Conservation (phyloP, 2,888 invertebrate genomes). For the Ypsolopha scabrella region DNA sequence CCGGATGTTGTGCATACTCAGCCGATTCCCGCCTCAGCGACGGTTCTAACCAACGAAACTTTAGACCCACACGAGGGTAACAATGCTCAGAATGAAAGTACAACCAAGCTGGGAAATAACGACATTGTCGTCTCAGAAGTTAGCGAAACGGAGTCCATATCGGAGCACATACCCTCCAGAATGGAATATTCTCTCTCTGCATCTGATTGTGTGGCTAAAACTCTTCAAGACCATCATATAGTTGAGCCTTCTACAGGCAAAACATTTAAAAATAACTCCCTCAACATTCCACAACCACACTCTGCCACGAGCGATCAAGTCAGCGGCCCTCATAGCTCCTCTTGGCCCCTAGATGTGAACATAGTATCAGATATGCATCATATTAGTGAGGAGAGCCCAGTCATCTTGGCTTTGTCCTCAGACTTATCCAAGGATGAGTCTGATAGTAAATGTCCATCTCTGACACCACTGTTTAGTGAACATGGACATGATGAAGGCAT, state of each 20-base stretch:
- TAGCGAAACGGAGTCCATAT: constrained; percentile 52
- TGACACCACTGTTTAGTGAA: constrained; percentile 11
- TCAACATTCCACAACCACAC: constrained; percentile 25
- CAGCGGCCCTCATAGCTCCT: constrained; percentile 35
- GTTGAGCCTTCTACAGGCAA: constrained; percentile 25
- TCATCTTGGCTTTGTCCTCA: constrained; percentile 41
- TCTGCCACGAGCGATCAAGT: constrained; percentile 36
- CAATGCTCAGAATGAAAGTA: constrained; percentile 20
- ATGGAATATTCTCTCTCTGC: constrained; percentile 40
- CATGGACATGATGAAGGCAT: neutral
- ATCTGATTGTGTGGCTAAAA: constrained; percentile 25
- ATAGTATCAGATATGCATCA: constrained; percentile 36
- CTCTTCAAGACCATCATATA: constrained; percentile 23
- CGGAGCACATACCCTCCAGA: constrained; percentile 54
- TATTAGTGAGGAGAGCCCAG: constrained; percentile 56
- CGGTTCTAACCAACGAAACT: constrained; percentile 14
- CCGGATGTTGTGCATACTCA: constrained; percentile 68
- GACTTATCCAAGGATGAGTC: constrained; percentile 38
- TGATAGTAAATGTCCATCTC: constrained; percentile 20
- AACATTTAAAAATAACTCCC: constrained; percentile 24
- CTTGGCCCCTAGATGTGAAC: constrained; percentile 44
- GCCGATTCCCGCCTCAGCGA: constrained; percentile 46
- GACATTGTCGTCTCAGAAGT: constrained; percentile 23
- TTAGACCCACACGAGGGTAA: constrained; percentile 18
- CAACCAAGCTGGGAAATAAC: constrained; percentile 17